Base-by-base conservation (phyloP, 2,113 vertebrate species). In the Centropus bengalensis region DNA sequence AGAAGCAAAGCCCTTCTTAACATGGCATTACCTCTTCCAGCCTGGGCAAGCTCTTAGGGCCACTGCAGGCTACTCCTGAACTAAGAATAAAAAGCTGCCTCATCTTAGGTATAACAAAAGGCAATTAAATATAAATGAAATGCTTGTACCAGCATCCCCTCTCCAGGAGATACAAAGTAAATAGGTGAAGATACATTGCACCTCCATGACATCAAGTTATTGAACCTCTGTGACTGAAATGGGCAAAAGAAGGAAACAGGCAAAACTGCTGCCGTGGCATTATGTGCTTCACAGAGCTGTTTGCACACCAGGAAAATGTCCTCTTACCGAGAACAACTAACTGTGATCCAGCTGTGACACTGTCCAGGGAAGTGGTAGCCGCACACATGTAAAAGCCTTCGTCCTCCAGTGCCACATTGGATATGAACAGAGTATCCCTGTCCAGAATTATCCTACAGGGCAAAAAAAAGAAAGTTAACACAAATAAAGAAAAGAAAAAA, bases 301-400 rank as follows among this genome's bases (percentile, higher is more conserved):
- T 14, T 10, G 23, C 45, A 64, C 12, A 9, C 1, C 0, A 0
- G 14, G 64, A 36, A 62, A 21, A 42, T 4, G 47, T 24, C 1
- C 8, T 17, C 99, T 98, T 96, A 99, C 99, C 98, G 22, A 99
- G 97, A 36, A 99, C 98, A 15, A 97, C 96, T 11, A 99, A 98
- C 59, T 82, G 94, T 0, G 98, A 98, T 8, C 94, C 89, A 2
- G 98, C 98, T 2, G 63, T 33, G 24, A 96, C 96, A 0, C 94
- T 81, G 77, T 99, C 99, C 67, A 99, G 97, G 4, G 98, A 97
- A 5, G 98, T 99, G 38, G 92, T 98, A 9, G 97, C 99, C 80
- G 97, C 91, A 62, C 99, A 99, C 0, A 84, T 97, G 93, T 99
- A 99, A 28, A 96, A 44, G 1, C 99, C 99, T 91, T 98, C 97